Percentiles rank a stretch among this genome's conserved stretches.
These are phyloP conservation scores for Cebus imitator DNA, from an alignment of 2,113 vertebrate species.

Conservation along the genomic window DNA sequence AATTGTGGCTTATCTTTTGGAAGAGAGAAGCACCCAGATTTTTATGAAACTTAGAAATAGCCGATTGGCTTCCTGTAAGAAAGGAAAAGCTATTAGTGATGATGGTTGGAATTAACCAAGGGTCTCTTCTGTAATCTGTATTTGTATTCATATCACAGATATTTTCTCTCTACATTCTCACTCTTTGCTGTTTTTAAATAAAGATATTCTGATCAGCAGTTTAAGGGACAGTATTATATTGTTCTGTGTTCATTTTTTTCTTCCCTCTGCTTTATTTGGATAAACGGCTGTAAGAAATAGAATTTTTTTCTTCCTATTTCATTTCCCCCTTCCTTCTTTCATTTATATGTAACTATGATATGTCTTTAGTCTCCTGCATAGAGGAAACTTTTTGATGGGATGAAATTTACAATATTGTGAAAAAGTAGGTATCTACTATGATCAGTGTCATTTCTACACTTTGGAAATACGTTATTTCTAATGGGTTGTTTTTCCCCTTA, in stretches of 20 bases:
- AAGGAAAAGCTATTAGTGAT: neutral
- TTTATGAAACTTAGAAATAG: neutral
- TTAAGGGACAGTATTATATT: neutral
- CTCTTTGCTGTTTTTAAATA: neutral
- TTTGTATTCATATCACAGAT: neutral
- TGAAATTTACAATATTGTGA: neutral
- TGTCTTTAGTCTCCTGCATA: neutral
- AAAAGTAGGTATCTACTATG: neutral
- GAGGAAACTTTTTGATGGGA: neutral
- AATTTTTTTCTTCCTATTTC: neutral
- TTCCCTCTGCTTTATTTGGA: slow-evolving; percentile 11
- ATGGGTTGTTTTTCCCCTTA: neutral
- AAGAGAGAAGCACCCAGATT: neutral
- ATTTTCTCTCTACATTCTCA: neutral
- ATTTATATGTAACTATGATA: neutral
- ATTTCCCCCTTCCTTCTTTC: slow-evolving; percentile 9
- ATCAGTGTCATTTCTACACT: neutral
- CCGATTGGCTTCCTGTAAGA: neutral
- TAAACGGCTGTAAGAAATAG: neutral
- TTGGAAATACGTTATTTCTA: neutral
- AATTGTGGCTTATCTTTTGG: neutral
- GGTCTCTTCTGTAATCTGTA: neutral
- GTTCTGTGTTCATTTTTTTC: neutral
- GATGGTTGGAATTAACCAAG: neutral
- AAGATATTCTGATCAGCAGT: neutral